Evolutionary conservation across 2,888 invertebrate genomes (phyloP).

Genomic region (Amiota communis): DNA sequence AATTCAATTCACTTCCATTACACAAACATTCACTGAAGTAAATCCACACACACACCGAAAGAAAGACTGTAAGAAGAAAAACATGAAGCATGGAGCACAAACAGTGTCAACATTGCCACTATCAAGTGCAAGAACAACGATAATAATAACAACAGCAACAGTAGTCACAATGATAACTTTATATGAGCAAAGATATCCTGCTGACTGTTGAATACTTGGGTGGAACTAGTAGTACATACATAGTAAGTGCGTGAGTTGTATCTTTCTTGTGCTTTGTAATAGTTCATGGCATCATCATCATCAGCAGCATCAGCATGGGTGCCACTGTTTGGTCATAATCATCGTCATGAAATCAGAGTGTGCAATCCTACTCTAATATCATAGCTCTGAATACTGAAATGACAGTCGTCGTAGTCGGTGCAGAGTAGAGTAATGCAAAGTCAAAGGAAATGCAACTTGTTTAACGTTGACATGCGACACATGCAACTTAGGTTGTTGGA

Average conservation of each 20-base stretch:
- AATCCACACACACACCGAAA: not conserved
- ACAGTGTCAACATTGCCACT: conserved; percentile 3
- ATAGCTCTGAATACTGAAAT: not conserved
- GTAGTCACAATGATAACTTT: conserved; percentile 5
- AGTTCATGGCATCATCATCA: too few species aligned
- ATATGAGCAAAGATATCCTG: not conserved
- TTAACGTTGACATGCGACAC: conserved; percentile 27
- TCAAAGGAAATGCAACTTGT: not conserved
- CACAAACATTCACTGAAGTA: not conserved
- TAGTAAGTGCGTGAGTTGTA: too few species aligned
- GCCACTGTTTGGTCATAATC: conserved; percentile 36
- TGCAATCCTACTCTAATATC: conserved; percentile 43
- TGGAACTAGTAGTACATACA: not conserved
- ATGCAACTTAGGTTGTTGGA: not conserved
- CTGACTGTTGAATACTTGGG: conserved; percentile 1
- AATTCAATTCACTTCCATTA: not conserved
- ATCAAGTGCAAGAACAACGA: not conserved
- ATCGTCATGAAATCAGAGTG: conserved; percentile 40
- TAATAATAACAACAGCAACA: not conserved
- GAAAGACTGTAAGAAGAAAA: not conserved
- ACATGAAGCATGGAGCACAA: not conserved
- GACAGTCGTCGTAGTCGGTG: not conserved
- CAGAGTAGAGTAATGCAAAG: not conserved
- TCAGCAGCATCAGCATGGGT: not conserved
- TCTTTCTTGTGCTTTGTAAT: too few species aligned